Conservation (phyloP, 2,113 vertebrate genomes). For the mouse (Mus musculus) region GRCm39 chr17:33869001-33869500, state of each 20-base stretch:
- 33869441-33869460: background rate
- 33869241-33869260: slow-evolving; percentile 92
- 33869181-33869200: slow-evolving; percentile 91
- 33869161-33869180: slow-evolving; percentile 93
- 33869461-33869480: background rate
- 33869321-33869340: slow-evolving; percentile 92
- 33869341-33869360: slow-evolving; percentile 88
- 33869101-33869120: slow-evolving; percentile 93
- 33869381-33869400: slow-evolving; percentile 43
- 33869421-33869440: background rate
- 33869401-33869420: background rate
- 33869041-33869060: slow-evolving; percentile 93
- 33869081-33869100: slow-evolving; percentile 93
- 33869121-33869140: slow-evolving; percentile 93
- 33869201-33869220: slow-evolving; percentile 92
- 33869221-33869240: slow-evolving; percentile 95
- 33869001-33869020: slow-evolving; percentile 90
- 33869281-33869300: slow-evolving; percentile 88
- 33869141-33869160: slow-evolving; percentile 92
- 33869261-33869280: slow-evolving; percentile 94
- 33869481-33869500: background rate
- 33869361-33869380: slow-evolving; percentile 85
- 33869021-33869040: slow-evolving; percentile 90
- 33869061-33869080: slow-evolving; percentile 94
- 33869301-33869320: slow-evolving; percentile 92